Percentiles rank a stretch among this genome's conserved stretches.
Conservation (phyloP, 1,140 invertebrate species). For the Drosophila punjabiensis region DNA sequence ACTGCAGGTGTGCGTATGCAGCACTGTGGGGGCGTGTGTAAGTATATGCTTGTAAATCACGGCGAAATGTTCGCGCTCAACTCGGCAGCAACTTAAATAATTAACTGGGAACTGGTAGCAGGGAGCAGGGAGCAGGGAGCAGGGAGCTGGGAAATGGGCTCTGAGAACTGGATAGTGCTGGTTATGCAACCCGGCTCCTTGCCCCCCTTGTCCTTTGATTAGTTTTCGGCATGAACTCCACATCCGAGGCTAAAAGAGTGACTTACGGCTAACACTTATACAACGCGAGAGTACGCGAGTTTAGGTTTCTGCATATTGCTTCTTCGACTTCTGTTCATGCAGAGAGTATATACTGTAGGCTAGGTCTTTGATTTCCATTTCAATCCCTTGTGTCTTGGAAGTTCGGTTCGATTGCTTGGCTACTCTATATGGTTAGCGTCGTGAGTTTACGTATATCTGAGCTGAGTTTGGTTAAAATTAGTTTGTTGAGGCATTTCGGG, state of each 20-base stretch:
- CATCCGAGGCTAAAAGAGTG: constrained; percentile 41
- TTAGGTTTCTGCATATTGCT: constrained; percentile 5
- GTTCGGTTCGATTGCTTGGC: constrained; percentile 46
- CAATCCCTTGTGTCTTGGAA: constrained; percentile 73
- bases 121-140: neutral
- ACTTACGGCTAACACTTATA: constrained; percentile 52
- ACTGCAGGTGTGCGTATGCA: constrained; percentile 20
- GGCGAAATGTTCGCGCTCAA: constrained; percentile 43
- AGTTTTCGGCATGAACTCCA: constrained; percentile 30
- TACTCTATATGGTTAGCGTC: constrained; percentile 36
- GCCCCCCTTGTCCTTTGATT: constrained; percentile 20
- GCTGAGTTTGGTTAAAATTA: constrained; percentile 70
- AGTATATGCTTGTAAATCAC: constrained; percentile 50
- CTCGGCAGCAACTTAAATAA: constrained; percentile 63
- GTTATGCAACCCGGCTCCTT: constrained; percentile 3
- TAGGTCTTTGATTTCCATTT: constrained; percentile 70
- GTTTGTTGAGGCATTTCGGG: constrained; percentile 71
- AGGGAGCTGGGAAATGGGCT: neutral
- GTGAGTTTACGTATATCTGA: constrained; percentile 75
- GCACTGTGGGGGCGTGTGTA: neutral
- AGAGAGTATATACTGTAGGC: constrained; percentile 35
- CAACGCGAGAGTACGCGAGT: constrained; percentile 15
- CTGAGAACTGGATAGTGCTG: neutral
- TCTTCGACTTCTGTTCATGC: neutral
- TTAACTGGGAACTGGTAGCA: constrained; percentile 46